phyloP scores from a whole-genome alignment of 2,888 invertebrate genomes.

The Lomographa bimaculata region DNA sequence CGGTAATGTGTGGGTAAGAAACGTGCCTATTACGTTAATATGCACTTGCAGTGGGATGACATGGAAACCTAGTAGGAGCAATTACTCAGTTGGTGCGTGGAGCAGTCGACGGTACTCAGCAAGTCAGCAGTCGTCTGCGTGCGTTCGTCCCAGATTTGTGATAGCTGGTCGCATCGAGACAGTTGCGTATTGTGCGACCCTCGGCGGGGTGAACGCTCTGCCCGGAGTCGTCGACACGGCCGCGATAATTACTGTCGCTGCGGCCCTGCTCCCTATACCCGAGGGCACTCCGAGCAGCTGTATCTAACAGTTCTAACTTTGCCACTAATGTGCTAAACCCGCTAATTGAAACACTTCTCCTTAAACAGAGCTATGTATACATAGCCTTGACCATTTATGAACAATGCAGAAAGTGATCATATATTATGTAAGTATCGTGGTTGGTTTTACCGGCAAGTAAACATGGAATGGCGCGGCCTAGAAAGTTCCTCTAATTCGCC shows the following conservation, averaged over 20 bases:
- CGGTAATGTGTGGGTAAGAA: constrained; percentile 18
- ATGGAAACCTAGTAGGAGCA: constrained; percentile 46
- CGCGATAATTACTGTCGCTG: constrained; percentile 79
- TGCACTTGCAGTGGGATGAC: constrained; percentile 32
- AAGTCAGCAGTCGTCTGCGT: constrained; percentile 35
- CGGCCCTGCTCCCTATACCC: constrained; percentile 55
- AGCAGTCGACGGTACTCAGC: constrained; percentile 7
- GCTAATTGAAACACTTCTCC: constrained; percentile 52
- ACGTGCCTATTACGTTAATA: constrained; percentile 11
- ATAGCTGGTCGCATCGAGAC: constrained; percentile 54
- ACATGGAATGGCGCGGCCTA: constrained; percentile 14
- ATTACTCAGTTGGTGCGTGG: constrained; percentile 41
- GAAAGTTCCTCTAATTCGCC: constrained; percentile 27
- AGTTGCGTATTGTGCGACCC: constrained; percentile 73
- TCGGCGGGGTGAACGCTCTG: constrained; percentile 77
- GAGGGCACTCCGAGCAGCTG: constrained; percentile 45
- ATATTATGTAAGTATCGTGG: constrained; percentile 15
- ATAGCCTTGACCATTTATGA: constrained; percentile 30
- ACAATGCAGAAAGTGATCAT: constrained; percentile 18
- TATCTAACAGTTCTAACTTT: constrained; percentile 37
- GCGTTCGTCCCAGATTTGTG: constrained; percentile 61
- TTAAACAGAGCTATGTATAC: too few species aligned
- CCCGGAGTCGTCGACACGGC: constrained; percentile 77
- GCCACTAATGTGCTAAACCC: constrained; percentile 39
- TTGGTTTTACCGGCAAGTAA: constrained; percentile 12